Percentiles rank a stretch among this genome's conserved stretches.
These are phyloP conservation scores for Mesopsocus fuscifrons DNA, from an alignment of 2,888 invertebrate genomes.

Conservation along the genomic window DNA sequence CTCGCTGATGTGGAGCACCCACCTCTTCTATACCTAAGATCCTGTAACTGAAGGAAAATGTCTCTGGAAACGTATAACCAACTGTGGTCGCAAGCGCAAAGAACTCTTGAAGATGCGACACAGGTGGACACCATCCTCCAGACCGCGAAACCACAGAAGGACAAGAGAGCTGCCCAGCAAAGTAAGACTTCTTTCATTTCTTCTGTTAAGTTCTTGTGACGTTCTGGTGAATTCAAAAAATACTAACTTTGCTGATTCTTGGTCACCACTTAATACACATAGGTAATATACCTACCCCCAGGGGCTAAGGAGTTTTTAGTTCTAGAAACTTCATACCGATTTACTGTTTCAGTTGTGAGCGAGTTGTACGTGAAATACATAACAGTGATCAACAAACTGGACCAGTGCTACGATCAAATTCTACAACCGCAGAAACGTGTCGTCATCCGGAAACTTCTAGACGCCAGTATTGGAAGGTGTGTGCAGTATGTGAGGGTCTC, in stretches of 20 bases:
- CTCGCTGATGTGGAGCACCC: too few relatives aligned
- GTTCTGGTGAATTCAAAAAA: too few relatives aligned
- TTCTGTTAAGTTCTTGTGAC: too few relatives aligned
- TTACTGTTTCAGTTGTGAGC: slow-evolving; percentile 32
- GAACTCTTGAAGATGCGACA: slow-evolving; percentile 35
- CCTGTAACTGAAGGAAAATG: too few relatives aligned
- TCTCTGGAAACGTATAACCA: slow-evolving; percentile 54
- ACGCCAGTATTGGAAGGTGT: slow-evolving; percentile 53
- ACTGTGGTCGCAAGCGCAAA: slow-evolving; percentile 41
- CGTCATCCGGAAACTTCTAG: slow-evolving; percentile 52
- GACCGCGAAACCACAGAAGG: slow-evolving; percentile 26
- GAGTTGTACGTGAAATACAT: slow-evolving; percentile 70
- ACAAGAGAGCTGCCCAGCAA: slow-evolving; percentile 17
- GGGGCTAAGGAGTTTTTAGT: too few relatives aligned
- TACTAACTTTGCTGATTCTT: too few relatives aligned
- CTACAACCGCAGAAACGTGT: slow-evolving; percentile 82
- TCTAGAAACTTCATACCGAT: too few relatives aligned
- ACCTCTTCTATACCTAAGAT: too few relatives aligned
- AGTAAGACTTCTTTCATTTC: slow-evolving; percentile 2
- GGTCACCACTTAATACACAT: too few relatives aligned
- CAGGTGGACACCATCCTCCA: slow-evolving; percentile 38
- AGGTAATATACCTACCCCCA: too few relatives aligned
- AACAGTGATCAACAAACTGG: slow-evolving; percentile 48
- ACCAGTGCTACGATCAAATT: slow-evolving; percentile 73
- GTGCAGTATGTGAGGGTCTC: too few relatives aligned